Evolutionary conservation across 2,888 invertebrate genomes (phyloP), one percentile per base, ranked within the genome.

Genomic region (Zaprionus lineosus): DNA sequence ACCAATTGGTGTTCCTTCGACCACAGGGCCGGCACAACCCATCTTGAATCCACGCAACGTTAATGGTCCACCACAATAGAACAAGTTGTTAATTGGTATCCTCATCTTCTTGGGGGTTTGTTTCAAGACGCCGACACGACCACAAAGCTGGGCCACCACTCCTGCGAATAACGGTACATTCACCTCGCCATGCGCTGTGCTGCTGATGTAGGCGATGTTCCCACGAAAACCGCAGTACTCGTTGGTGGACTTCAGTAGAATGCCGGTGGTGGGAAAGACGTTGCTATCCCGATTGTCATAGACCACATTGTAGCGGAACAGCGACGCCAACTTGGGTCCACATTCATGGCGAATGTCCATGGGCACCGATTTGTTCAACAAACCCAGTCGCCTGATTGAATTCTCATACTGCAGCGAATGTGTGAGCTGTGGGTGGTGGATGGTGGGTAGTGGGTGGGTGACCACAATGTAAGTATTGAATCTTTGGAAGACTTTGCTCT

Each of bases 351-450:
- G 91, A 12, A 99, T 95, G 47, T 93, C 92, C 91, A 99, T 98
- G 29, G 96, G 93, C 2, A 94, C 93, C 34, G 92, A 92, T 72
- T 95, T 94, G 69, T 93, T 94, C 7, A 96, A 90, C 7, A 95
- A 92, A 5, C 93, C 92, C 3, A 97, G 91, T 74, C 98, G 95
- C 66, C 98, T 92, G 88, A 97, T 95, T 2, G 94, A 91, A 0
- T 94, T 96, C 90, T 98, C 97, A 93, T 96, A 98, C 85, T 96
- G 95, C 47, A 98, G 86, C 79, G 94, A 95, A 89, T 98, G 98
- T 58, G 93, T 94, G 1, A 96, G 91, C 94, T 93, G 88, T 8
- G 1, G 7, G 1, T 0, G 2, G 7, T 3, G 7, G 1, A 4
- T 0, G 29, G 29, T 6, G 2, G 1, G 5, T 24, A 24, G 24